Evolutionary conservation across 2,888 invertebrate species (phyloP), one percentile per base, ranked within the genome.

Genomic region (Teleogryllus oceanicus): DNA sequence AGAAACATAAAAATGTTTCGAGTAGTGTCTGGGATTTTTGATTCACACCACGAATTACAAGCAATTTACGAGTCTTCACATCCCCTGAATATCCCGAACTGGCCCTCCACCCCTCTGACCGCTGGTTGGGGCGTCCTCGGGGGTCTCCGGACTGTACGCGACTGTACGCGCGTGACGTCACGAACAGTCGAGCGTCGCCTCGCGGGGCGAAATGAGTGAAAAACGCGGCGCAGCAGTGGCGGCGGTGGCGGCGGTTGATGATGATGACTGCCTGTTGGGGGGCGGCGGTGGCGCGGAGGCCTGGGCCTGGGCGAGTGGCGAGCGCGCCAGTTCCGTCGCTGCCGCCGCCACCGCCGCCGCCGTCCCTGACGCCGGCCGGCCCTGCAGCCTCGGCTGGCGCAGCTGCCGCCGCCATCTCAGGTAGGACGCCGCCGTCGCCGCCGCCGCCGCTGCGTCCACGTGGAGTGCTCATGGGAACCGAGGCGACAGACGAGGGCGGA

Each of bases 251-350:
- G 62, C n/a, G 62, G 62, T 62, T 62, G 62, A 62, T 62, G 62
- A 62, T 62, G 62, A 62, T 62, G 62, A 62, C 62, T 62, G 62
- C 62, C 62, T 62, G 62, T 62, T 62, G 62, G 62, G n/a, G 62
- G 62, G 62, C 62, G 62, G 62, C 62, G n/a, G 62, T n/a, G 62
- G 62, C n/a, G 62, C 62, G 16, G 62, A 62, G 62, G 62, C n/a
- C 13, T 62, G 62, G 62, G n/a, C 62, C 16, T 62, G 62, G 62
- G 62, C 8, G n/a, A 62, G 62, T 13, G 62, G 62, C 13, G n/a
- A 62, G 16, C 62, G n/a, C 62, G 62, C 16, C 62, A 62, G 62
- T 62, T 62, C 62, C n/a, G 62, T 62, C 62, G 62, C 62, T 62
- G 62, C 62, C n/a, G 16, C 62, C 62, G n/a, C 16, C 62, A 62